phyloP scores from a whole-genome alignment of 2,888 invertebrate species.

The Phengaris alcon region DNA sequence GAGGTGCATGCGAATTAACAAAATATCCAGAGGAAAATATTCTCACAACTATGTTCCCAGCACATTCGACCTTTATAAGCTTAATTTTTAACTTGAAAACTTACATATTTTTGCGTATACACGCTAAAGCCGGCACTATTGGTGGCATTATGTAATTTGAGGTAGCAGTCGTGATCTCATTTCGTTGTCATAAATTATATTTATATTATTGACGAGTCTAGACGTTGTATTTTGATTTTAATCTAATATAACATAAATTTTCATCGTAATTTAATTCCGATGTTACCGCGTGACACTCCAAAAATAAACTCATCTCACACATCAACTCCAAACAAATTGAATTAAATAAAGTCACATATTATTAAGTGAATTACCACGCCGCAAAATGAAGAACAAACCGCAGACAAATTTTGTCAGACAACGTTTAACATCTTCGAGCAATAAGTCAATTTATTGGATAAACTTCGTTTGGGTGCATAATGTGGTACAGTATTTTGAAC shows the following conservation, averaged over 20 bases:
- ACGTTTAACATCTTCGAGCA: conserved; percentile 31
- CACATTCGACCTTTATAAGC: conserved; percentile 16
- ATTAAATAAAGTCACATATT: neutral
- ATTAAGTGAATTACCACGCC: conserved; percentile 35
- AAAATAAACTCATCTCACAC: neutral
- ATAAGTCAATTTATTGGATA: conserved; percentile 25
- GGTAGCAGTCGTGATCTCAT: neutral
- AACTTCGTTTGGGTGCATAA: neutral
- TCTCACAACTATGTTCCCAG: conserved; percentile 25
- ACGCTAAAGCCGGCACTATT: neutral
- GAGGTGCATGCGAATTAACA: conserved; percentile 26
- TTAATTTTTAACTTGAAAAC: conserved; percentile 7
- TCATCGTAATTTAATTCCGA: conserved; percentile 25
- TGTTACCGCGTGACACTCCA: neutral
- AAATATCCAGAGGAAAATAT: conserved; percentile 27
- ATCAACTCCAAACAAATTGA: neutral
- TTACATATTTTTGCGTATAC: neutral
- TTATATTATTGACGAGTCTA: too few species aligned
- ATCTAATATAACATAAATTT: conserved; percentile 27
- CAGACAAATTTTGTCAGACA: conserved; percentile 37
- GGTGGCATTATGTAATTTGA: neutral
- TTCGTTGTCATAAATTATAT: neutral
- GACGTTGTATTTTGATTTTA: neutral
- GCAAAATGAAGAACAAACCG: conserved; percentile 38
- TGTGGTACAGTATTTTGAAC: neutral